phyloP scores from a whole-genome alignment of 37 sponge, comb jelly and placozoan species.

The Cladorhizidae sp. region DNA sequence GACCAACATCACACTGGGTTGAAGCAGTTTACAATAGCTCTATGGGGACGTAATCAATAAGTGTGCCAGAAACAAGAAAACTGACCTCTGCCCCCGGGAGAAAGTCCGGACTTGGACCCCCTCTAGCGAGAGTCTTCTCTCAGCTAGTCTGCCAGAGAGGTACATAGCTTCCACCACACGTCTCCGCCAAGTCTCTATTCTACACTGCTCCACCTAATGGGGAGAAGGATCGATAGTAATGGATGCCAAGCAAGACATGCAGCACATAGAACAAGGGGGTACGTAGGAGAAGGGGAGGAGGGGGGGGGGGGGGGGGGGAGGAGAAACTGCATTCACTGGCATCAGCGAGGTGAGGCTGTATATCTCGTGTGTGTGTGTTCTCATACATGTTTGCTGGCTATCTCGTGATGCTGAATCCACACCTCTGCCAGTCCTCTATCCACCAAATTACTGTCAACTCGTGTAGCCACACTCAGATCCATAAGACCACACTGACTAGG shows the following conservation, averaged over 20 bases:
- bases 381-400: conserved; percentile 13
- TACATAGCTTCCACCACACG: conserved; percentile 19
- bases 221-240: conserved; percentile 12
- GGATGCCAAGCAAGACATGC: too few species aligned
- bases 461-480: not conserved
- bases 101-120: conserved; percentile 11
- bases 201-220: conserved; percentile 19
- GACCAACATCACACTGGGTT: too few species aligned
- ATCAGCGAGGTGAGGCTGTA: too few species aligned
- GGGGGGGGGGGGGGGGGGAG: conserved; percentile 5
- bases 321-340: too few species aligned
- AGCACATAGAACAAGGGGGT: too few species aligned
- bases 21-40: too few species aligned
- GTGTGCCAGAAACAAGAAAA: too few species aligned
- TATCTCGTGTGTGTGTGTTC: too few species aligned
- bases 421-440: conserved; percentile 18
- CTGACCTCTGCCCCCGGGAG: conserved; percentile 26
- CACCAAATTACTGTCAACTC: conserved; percentile 9
- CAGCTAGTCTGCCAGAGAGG: conserved; percentile 18
- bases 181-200: conserved; percentile 4
- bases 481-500: not conserved
- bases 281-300: too few species aligned
- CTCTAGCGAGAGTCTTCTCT: conserved; percentile 14
- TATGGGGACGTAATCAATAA: too few species aligned
- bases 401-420: conserved; percentile 6